Evolutionary conservation across 2,113 vertebrate genomes (phyloP).

Genomic region (Atlantisia rogersi): DNA sequence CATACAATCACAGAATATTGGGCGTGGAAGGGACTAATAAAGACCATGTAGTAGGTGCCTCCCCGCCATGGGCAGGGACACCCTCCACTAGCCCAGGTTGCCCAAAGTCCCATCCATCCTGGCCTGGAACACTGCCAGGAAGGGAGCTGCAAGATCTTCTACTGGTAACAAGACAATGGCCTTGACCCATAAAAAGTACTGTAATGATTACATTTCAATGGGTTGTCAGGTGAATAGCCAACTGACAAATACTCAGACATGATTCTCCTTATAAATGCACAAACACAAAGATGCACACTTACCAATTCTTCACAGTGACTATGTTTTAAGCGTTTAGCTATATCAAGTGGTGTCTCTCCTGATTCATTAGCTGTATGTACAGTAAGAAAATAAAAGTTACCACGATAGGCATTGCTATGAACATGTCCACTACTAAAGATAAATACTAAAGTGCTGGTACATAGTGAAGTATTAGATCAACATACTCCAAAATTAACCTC

Average conservation of each 20-base stretch:
- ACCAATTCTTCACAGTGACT: conserved; percentile 93
- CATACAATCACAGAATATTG: not conserved
- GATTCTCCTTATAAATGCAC: not conserved
- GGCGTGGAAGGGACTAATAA: not conserved
- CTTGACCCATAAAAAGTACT: not conserved
- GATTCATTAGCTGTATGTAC: conserved; percentile 86
- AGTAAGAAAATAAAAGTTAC: conserved; percentile 21
- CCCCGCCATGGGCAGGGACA: not conserved
- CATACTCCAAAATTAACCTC: not conserved
- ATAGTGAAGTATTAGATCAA: not conserved
- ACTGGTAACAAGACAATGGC: not conserved
- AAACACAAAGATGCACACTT: conserved; percentile 41
- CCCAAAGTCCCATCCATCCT: not conserved
- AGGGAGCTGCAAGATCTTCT: not conserved
- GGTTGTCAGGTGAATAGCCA: not conserved
- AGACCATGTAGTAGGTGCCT: not conserved
- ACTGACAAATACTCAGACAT: not conserved
- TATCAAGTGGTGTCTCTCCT: conserved; percentile 90
- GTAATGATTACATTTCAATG: not conserved
- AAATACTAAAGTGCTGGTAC: not conserved
- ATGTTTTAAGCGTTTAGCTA: conserved; percentile 89
- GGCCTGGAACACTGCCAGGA: not conserved
- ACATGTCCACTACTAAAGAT: not conserved
- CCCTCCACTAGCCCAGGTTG: not conserved
- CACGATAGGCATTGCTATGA: not conserved